phyloP scores from a whole-genome alignment of 2,888 invertebrate species.

The Trypoxylon attenuatum region DNA sequence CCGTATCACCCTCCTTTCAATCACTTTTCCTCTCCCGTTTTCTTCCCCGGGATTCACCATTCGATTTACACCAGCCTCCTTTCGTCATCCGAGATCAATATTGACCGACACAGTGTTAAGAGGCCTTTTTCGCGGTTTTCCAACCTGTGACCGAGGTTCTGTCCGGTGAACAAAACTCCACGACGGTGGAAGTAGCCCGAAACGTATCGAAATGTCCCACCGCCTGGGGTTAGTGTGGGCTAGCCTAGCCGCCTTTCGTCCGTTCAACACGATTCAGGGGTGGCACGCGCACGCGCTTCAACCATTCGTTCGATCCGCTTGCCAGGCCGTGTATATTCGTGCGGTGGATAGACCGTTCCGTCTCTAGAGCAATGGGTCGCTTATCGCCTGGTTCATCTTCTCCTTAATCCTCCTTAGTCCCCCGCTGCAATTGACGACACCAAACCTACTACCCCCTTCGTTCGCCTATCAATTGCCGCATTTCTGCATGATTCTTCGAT shows the following conservation, averaged over 20 bases:
- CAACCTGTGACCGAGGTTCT: no score
- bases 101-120: no score
- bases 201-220: conserved; percentile 28
- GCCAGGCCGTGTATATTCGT: conserved; percentile 34
- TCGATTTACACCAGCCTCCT: no score
- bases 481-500: no score
- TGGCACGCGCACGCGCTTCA: conserved; percentile 45
- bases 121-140: no score
- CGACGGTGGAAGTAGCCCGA: conserved; percentile 25
- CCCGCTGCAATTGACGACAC: no score
- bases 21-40: conserved; percentile 1
- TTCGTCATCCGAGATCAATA: no score
- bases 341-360: conserved; percentile 38
- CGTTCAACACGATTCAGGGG: conserved; percentile 39
- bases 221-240: conserved; percentile 28
- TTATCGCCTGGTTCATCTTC: background rate
- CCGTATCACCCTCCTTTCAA: conserved; percentile 33
- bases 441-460: no score
- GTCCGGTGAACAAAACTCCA: background rate
- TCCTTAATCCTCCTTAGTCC: background rate
- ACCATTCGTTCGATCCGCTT: conserved; percentile 36
- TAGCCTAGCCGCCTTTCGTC: conserved; percentile 41
- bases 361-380: conserved; percentile 24
- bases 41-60: background rate
- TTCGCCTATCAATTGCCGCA: no score